Conservation (phyloP, 1,140 invertebrate species). For the Tetragnatha versicolor region DNA sequence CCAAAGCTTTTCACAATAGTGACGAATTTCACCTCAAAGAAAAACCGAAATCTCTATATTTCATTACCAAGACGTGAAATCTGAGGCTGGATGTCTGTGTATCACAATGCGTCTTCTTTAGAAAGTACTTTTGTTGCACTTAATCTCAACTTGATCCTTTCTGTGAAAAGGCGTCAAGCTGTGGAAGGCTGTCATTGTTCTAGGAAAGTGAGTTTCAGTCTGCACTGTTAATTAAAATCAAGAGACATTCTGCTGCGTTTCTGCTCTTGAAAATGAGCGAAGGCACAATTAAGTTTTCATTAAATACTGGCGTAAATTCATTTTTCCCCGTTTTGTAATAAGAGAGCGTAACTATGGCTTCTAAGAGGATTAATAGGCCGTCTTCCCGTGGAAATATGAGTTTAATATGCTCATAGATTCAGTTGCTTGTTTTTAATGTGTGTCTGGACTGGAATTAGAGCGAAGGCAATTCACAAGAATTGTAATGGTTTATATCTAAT, state of each 20-base stretch:
- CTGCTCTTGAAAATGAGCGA: slow-evolving; percentile 1
- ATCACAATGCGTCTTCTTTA: slow-evolving; percentile 5
- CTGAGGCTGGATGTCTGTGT: background rate
- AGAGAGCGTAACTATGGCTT: too few relatives aligned
- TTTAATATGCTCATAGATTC: too few relatives aligned
- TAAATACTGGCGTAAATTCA: background rate
- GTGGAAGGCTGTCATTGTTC: slow-evolving; percentile 18
- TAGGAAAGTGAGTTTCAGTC: background rate
- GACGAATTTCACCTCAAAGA: slow-evolving; percentile 9
- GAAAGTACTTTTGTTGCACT: slow-evolving; percentile 25
- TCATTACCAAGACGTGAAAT: background rate
- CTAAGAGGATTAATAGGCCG: too few relatives aligned
- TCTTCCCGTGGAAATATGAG: too few relatives aligned
- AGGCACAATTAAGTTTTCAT: slow-evolving; percentile 28
- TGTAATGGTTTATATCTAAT: too few relatives aligned
- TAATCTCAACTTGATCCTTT: slow-evolving; percentile 13
- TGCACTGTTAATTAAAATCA: slow-evolving; percentile 35
- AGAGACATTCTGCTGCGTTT: background rate
- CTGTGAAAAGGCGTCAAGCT: background rate
- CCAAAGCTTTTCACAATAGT: background rate
- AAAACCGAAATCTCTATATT: background rate
- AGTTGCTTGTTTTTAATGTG: too few relatives aligned
- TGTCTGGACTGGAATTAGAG: too few relatives aligned
- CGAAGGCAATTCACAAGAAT: too few relatives aligned
- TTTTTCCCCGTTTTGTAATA: too few relatives aligned